These are phyloP conservation scores for Stenoptilia bipunctidactyla DNA, from an alignment of 2,888 invertebrate species.

Conservation along the genomic window DNA sequence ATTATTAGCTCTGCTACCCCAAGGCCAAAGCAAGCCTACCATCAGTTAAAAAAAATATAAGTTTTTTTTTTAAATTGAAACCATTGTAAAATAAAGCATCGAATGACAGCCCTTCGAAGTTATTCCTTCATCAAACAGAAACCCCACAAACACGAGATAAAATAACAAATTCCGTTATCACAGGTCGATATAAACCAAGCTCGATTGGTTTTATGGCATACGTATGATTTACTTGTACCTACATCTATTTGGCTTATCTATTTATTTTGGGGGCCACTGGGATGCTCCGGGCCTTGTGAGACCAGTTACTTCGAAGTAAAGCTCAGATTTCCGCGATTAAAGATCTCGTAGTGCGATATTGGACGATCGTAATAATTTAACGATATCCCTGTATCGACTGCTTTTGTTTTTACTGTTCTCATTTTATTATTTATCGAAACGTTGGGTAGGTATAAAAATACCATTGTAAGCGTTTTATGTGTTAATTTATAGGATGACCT, in stretches of 20 bases:
- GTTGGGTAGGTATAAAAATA: slow-evolving; percentile 41
- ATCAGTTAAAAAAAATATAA: too few relatives aligned
- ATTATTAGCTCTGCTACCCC: too few relatives aligned
- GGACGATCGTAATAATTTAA: slow-evolving; percentile 66
- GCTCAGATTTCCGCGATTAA: slow-evolving; percentile 39
- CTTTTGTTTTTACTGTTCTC: slow-evolving; percentile 41
- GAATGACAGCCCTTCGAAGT: too few relatives aligned
- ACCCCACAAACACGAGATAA: too few relatives aligned
- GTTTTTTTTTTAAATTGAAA: too few relatives aligned
- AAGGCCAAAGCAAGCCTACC: too few relatives aligned
- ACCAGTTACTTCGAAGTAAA: background rate
- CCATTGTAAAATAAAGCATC: too few relatives aligned
- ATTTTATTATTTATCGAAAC: slow-evolving; percentile 66
- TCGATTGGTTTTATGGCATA: slow-evolving; percentile 39
- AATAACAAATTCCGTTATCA: too few relatives aligned
- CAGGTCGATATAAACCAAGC: slow-evolving; percentile 14
- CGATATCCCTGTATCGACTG: slow-evolving; percentile 32
- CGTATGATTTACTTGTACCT: slow-evolving; percentile 33
- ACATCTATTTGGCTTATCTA: too few relatives aligned
- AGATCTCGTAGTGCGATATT: slow-evolving; percentile 55
- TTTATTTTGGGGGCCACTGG: too few relatives aligned
- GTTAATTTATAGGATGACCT: slow-evolving; percentile 39
- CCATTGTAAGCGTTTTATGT: slow-evolving; percentile 51
- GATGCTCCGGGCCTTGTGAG: background rate
- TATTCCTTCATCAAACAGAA: too few relatives aligned